Percentiles rank a stretch among this genome's conserved stretches.
Evolutionary conservation across 2,888 invertebrate species (phyloP).

Genomic region (Thecophora atra): DNA sequence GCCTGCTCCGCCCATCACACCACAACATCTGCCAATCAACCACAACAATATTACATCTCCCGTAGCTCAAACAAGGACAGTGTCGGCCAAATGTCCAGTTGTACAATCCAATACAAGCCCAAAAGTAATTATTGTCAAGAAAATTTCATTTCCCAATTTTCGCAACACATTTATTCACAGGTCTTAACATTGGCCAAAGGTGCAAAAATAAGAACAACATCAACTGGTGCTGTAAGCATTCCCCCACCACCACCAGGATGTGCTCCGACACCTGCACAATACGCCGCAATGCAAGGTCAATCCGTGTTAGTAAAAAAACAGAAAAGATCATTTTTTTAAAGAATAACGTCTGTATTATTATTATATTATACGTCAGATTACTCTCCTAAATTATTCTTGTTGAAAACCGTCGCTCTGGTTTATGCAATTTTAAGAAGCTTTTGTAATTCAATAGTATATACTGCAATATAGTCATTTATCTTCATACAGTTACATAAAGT

Average conservation of each 20-base stretch:
- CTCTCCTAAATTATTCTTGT: too few species aligned
- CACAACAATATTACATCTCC: constrained; percentile 42
- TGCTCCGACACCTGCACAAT: constrained; percentile 61
- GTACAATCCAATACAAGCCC: neutral
- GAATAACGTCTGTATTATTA: too few species aligned
- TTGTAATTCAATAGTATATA: too few species aligned
- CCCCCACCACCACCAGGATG: constrained; percentile 65
- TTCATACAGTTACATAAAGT: too few species aligned
- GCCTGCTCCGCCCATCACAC: constrained; percentile 37
- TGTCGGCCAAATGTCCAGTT: neutral
- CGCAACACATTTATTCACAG: constrained; percentile 3
- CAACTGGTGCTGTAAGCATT: constrained; percentile 55
- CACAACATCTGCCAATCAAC: constrained; percentile 44
- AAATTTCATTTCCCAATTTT: neutral
- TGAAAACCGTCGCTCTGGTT: too few species aligned
- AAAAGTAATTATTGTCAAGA: constrained; percentile 26
- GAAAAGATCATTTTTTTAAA: constrained; percentile 58
- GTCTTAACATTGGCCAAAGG: constrained; percentile 53
- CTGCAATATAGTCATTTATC: too few species aligned
- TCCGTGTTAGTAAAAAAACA: constrained; percentile 57
- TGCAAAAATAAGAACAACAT: constrained; percentile 52
- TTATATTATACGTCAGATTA: too few species aligned
- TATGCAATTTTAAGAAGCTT: too few species aligned
- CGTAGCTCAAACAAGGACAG: constrained; percentile 14
- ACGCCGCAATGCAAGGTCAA: constrained; percentile 63